Evolutionary conservation across 1,140 invertebrate genomes (phyloP).

Genomic region (Rhynchophorus ferrugineus): DNA sequence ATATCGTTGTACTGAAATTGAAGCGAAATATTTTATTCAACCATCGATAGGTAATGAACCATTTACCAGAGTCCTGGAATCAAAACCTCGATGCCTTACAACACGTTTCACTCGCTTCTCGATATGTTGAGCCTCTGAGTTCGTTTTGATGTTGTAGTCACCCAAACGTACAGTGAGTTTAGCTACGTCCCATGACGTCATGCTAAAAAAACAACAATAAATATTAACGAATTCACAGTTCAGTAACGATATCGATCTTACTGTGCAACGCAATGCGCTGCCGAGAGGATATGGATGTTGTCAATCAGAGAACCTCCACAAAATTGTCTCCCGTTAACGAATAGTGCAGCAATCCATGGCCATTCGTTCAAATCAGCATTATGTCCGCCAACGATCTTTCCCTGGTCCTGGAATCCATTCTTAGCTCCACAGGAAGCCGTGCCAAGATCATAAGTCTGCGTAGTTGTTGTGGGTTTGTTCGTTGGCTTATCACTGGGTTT

Average conservation of each 20-base stretch:
- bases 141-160: constrained; percentile 72
- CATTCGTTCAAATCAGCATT: constrained; percentile 74
- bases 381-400: constrained; percentile 75
- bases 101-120: constrained; percentile 72
- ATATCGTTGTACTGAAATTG: constrained; percentile 84
- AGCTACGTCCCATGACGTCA: constrained; percentile 81
- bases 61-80: constrained; percentile 73
- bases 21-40: no score
- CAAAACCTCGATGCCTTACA: constrained; percentile 75
- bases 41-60: no score
- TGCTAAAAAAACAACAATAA: constrained; percentile 50
- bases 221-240: neutral
- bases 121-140: constrained; percentile 62
- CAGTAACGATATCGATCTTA: constrained; percentile 44
- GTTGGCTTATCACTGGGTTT: constrained; percentile 29
- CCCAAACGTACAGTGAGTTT: constrained; percentile 70
- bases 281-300: constrained; percentile 72
- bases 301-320: constrained; percentile 86
- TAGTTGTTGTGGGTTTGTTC: constrained; percentile 39
- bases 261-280: constrained; percentile 87
- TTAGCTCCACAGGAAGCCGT: constrained; percentile 58
- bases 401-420: constrained; percentile 65
- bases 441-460: constrained; percentile 31
- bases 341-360: constrained; percentile 79
- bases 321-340: constrained; percentile 76